A percentile compares a stretch with the other conserved stretches of the same genome.
Conservation (phyloP, 2,797 vertebrate genomes). For the Rhyacichthys aspro region DNA sequence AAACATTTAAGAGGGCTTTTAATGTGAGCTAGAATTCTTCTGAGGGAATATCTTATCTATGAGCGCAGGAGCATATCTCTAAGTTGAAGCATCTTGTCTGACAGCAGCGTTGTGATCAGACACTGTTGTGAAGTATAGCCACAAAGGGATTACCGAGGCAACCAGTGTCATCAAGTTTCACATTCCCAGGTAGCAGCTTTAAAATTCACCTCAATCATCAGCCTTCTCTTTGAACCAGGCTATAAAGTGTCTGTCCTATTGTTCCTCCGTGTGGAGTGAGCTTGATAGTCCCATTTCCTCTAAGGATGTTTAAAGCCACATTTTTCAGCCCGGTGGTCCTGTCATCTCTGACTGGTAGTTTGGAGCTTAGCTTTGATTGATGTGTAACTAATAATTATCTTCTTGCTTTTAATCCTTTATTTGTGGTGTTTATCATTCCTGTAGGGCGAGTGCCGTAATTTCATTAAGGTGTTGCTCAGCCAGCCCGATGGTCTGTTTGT, state of each 20-base stretch:
- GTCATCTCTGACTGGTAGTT: slow-evolving; percentile 26
- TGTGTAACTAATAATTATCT: slow-evolving; percentile 20
- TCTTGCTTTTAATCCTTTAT: slow-evolving; percentile 26
- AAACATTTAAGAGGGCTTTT: slow-evolving; percentile 2
- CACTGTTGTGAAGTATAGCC: slow-evolving; percentile 5
- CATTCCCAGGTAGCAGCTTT: slow-evolving; percentile 24
- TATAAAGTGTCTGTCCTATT: slow-evolving; percentile 35
- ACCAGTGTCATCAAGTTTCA: slow-evolving; percentile 25
- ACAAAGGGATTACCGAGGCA: not conserved
- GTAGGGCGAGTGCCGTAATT: slow-evolving; percentile 96
- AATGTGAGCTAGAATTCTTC: slow-evolving; percentile 4
- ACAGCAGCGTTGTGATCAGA: slow-evolving; percentile 5
- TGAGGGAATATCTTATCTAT: slow-evolving; percentile 4
- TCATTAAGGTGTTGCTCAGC: slow-evolving; percentile 93
- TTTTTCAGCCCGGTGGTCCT: slow-evolving; percentile 27
- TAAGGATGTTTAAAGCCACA: slow-evolving; percentile 30
- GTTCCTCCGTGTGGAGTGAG: slow-evolving; percentile 39
- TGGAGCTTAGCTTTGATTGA: slow-evolving; percentile 6
- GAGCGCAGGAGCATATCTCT: slow-evolving; percentile 5
- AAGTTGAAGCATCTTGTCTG: slow-evolving; percentile 7
- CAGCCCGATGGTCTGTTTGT: slow-evolving; percentile 89
- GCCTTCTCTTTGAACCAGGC: slow-evolving; percentile 33
- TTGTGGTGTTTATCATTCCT: slow-evolving; percentile 29
- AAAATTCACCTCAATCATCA: slow-evolving; percentile 47
- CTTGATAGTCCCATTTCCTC: slow-evolving; percentile 43